Percentiles rank a stretch among this genome's conserved stretches.
Conservation (phyloP, 53 echinoderm and acorn worm genomes). For the Holothuria leucospilota region DNA sequence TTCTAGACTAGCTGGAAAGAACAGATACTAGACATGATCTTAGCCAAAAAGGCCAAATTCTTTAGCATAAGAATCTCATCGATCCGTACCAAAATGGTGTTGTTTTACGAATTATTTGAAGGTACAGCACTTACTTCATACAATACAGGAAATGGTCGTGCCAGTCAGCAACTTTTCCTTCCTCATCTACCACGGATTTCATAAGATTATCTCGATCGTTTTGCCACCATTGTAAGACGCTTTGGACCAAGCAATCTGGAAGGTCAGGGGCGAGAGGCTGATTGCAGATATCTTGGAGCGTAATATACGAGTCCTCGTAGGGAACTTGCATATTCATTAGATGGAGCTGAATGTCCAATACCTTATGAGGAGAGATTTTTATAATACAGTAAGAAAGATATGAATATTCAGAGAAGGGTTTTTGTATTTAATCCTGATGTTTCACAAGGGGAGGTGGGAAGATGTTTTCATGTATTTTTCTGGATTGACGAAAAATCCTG, state of each 20-base stretch:
- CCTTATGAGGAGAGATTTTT: background rate
- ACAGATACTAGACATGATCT: too few relatives aligned
- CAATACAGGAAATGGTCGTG: slow-evolving; percentile 93
- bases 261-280: slow-evolving; percentile 73
- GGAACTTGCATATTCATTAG: slow-evolving; percentile 41
- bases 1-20: too few relatives aligned
- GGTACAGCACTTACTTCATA: slow-evolving; percentile 68
- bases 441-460: too few relatives aligned
- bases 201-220: slow-evolving; percentile 59
- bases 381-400: background rate
- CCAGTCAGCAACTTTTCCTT: slow-evolving; percentile 72
- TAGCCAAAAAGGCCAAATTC: too few relatives aligned
- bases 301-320: slow-evolving; percentile 48
- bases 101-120: too few relatives aligned
- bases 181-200: slow-evolving; percentile 44
- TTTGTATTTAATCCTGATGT: too few relatives aligned
- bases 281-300: slow-evolving; percentile 77
- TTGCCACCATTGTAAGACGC: slow-evolving; percentile 78
- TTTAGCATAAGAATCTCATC: too few relatives aligned
- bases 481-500: too few relatives aligned
- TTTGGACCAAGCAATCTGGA: slow-evolving; percentile 66
- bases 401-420: too few relatives aligned
- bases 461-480: too few relatives aligned
- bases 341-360: slow-evolving; percentile 51
- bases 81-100: too few relatives aligned